Base-by-base conservation (phyloP, 2,113 vertebrate species). In the Gasterosteus nipponicus region DNA sequence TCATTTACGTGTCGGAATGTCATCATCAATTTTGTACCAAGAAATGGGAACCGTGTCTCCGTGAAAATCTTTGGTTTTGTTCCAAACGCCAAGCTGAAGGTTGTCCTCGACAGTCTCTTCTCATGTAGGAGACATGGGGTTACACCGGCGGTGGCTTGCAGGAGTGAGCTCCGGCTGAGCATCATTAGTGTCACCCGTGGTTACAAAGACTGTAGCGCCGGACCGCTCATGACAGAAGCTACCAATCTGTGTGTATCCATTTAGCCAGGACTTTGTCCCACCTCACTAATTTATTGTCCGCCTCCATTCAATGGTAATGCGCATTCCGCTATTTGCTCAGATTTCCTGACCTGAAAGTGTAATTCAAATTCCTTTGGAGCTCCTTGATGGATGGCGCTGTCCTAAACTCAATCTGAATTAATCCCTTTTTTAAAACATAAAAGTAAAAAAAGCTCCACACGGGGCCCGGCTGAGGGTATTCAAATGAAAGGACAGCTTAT, bases 141-240 rank as follows among this genome's bases (percentile, higher is more conserved):
- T 79, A 69, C 74, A 80, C 75, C 82, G 76, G 72, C 86, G 89
- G 44, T 80, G 56, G 80, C 67, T 81, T 82, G 84, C 87, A 87
- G 90, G 74, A 91, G 83, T 80, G 71, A 86, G 65, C 85, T 89
- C 85, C 85, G 86, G 83, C 84, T 87, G 70, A 51, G 83, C 85
- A 90, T 89, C 87, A 92, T 93, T 93, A 92, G 78, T 53, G 82
- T 88, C 80, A 56, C 86, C 87, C 79, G 56, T 88, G 80, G 85
- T 89, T 90, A 92, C 86, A 81, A 82, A 79, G 80, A 89, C 76
- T 71, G 77, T 76, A 68, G 63, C 74, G 69, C 77, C 79, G 84
- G 77, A 85, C 81, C 68, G 65, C 75, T 89, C 82, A 77, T 64
- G 70, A 84, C 60, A 87, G 68, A 86, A 84, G 71, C 65, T 66